Base-by-base conservation (phyloP, 2,113 vertebrate genomes). In the Acrocephalus kingi region DNA sequence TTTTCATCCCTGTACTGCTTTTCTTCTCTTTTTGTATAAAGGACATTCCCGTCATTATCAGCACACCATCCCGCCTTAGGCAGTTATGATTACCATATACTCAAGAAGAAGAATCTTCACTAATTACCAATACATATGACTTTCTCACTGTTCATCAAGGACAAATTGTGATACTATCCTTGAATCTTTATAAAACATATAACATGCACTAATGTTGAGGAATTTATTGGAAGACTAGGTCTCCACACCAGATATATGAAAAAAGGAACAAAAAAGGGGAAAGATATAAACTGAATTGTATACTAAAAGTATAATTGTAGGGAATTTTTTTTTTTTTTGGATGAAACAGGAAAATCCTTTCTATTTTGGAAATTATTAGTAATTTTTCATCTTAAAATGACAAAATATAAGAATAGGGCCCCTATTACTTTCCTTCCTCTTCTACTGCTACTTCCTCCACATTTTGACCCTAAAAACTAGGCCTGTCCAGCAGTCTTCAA, bases 71-170 rank as follows among this genome's bases (percentile, higher is more conserved):
- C 43, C 63, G 77, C 74, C 85, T 87, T 46, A 90, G 66, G 69
- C 69, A 89, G 28, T 87, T 91, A 35, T 43, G 77, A 91, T 82
- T 91, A 85, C 12, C 56, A 90, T 78, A 82, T 41, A 93, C 9
- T 6, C 17, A 71, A 67, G 56, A 84, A 93, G 51, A 74, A 79
- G 39, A 49, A 51, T 72, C 14, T 79, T 94, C 66, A 52, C 58
- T 92, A 93, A 92, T 96, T 90, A 76, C 45, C 45, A 63, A 18
- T 55, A 84, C 3, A 15, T 87, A 55, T 63, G 66, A 93, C 49
- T 92, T 90, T 83, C 56, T 79, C 21, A 68, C 22, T 63, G 27
- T 79, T 96, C 54, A 71, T 88, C 48, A 94, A 93, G 86, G 54
- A 33, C 71, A 94, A 87, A 85, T 31, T 67, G 9, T 68, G 49